phyloP scores from a whole-genome alignment of 2,113 vertebrate species.

The Echinops telfairi region DNA sequence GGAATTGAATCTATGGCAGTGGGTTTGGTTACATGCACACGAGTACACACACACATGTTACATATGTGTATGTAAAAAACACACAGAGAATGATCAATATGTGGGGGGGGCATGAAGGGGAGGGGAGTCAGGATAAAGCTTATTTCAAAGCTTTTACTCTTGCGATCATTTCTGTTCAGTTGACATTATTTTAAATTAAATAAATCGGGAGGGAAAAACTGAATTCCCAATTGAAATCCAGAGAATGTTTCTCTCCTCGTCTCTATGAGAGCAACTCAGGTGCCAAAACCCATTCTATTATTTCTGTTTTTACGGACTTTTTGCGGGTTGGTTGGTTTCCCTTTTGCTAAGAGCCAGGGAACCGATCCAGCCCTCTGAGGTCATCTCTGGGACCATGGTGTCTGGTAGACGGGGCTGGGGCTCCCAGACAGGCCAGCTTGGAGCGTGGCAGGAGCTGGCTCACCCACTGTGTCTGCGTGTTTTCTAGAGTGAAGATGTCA shows the following conservation, averaged over 20 bases:
- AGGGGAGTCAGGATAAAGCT: background rate
- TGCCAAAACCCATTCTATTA: background rate
- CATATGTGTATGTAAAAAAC: background rate
- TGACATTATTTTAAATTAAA: slow-evolving; percentile 22
- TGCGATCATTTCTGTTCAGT: slow-evolving; percentile 3
- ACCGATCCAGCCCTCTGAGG: background rate
- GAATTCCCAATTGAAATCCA: background rate
- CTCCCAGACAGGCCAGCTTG: background rate
- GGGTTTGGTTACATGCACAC: too few relatives aligned
- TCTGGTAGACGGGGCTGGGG: background rate
- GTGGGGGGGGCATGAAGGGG: background rate
- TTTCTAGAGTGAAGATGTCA: background rate
- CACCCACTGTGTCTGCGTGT: background rate
- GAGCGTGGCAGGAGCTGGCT: background rate
- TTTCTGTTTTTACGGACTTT: slow-evolving; percentile 23
- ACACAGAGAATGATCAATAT: background rate
- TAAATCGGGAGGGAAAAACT: background rate
- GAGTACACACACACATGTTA: background rate
- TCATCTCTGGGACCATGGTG: background rate
- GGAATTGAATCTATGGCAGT: too few relatives aligned
- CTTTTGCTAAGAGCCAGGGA: background rate
- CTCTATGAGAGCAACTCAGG: background rate
- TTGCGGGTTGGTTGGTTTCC: background rate
- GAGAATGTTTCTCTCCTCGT: background rate
- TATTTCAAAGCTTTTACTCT: slow-evolving; percentile 12